Evolutionary conservation across 2,888 invertebrate genomes (phyloP), one percentile per base, ranked within the genome.

Genomic region (Bellardia pandia): DNA sequence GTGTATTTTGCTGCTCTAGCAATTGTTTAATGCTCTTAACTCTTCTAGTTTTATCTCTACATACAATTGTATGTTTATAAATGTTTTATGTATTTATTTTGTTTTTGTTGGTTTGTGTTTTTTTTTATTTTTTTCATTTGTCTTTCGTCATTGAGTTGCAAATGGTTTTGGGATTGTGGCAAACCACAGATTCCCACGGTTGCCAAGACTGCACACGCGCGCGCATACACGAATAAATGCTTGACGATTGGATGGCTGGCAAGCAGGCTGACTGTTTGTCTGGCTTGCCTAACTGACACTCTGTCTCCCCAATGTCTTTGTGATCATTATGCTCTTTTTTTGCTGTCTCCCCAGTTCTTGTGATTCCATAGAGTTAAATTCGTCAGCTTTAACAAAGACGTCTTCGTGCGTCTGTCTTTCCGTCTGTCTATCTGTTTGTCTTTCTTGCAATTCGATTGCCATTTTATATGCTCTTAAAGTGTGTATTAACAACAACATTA

Each of bases 101-200:
- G 72, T 68, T 84, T 45, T 72, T 69, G 51, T 72, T 79, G 56
- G 72, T 51, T 85, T 68, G 37, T 64, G 8, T 40, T 60, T 40
- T 60, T 58, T 68, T 81, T 84, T 81, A 75, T 84, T 81, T 78
- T 78, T 85, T 85, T 81, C 58, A 82, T 85, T 87, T 88, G 88
- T 84, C 76, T 86, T 88, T 89, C 88, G 86, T 88, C 89, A 89
- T 88, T 89, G 88, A 89, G 88, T 89, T 89, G 89, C 89, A 89
- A 90, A 91, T 90, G 89, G 90, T 90, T 91, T 91, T 91, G 91
- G 91, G 91, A 91, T 90, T 90, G 90, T 90, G 90, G 90, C 90
- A 89, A 90, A 90, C 90, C 89, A 88, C 89, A 88, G 89, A 89
- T 91, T 91, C 91, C 91, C 91, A 91, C 91, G 91, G 89, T 90